A percentile compares a stretch with the other conserved stretches of the same genome.
phyloP scores from a whole-genome alignment of 2,113 vertebrate genomes.

The Silurus meridionalis region DNA sequence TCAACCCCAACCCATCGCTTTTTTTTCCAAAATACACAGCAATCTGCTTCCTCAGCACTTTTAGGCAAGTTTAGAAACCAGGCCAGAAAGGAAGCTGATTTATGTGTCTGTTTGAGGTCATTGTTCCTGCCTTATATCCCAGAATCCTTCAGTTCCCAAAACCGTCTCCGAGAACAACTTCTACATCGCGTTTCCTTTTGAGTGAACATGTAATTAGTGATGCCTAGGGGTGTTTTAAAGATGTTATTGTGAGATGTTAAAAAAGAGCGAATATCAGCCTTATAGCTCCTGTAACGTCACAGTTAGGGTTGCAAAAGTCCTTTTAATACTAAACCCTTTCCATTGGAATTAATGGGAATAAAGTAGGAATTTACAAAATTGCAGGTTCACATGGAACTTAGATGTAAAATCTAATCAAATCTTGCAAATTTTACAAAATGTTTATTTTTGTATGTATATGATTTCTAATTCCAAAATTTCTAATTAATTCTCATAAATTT shows the following conservation, averaged over 20 bases:
- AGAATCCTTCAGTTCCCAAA: background rate
- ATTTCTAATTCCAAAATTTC: too few species aligned
- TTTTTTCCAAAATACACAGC: background rate
- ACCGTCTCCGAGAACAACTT: background rate
- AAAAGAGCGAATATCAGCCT: background rate
- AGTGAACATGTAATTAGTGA: background rate
- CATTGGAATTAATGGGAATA: too few species aligned
- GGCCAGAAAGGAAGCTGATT: slow-evolving; percentile 33
- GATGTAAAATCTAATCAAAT: too few species aligned
- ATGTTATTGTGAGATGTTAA: background rate
- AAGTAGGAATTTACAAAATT: too few species aligned
- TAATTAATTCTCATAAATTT: too few species aligned
- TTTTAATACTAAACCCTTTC: too few species aligned
- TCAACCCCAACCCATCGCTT: background rate
- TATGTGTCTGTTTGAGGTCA: slow-evolving; percentile 14
- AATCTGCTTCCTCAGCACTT: slow-evolving; percentile 10
- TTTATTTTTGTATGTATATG: too few species aligned
- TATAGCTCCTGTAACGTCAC: background rate
- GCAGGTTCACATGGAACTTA: too few species aligned
- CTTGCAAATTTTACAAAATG: too few species aligned
- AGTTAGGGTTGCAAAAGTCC: too few species aligned
- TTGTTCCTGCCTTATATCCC: background rate
- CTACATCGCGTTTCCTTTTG: background rate
- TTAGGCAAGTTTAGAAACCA: slow-evolving; percentile 12
- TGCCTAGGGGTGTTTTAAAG: background rate